phyloP scores from a whole-genome alignment of 2,888 invertebrate species.

The Alloplasta piceator region DNA sequence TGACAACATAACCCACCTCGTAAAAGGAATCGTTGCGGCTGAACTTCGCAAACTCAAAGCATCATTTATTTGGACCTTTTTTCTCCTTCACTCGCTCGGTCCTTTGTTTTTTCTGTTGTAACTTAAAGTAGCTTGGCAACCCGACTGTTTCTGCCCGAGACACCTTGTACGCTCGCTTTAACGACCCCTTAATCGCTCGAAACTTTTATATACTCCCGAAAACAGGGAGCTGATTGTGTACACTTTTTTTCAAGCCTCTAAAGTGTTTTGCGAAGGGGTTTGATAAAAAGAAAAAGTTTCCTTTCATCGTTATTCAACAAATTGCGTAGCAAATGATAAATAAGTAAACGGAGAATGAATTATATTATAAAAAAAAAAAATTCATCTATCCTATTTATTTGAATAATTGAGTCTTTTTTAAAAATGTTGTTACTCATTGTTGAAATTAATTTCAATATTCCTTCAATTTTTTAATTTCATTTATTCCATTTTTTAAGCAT shows the following conservation, averaged over 20 bases:
- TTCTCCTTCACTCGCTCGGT: background rate
- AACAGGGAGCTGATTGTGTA: background rate
- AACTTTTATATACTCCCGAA: background rate
- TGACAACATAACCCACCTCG: slow-evolving; percentile 13
- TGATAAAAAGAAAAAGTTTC: no score
- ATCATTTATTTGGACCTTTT: background rate
- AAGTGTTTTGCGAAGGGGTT: no score
- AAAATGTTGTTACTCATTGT: no score
- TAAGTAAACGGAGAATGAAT: no score
- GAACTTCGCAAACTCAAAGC: background rate
- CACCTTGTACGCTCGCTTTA: background rate
- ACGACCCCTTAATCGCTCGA: background rate
- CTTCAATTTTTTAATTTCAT: no score
- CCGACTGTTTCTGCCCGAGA: background rate
- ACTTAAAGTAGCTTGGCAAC: background rate
- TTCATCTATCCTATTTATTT: no score
- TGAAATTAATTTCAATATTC: no score
- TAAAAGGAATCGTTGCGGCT: slow-evolving; percentile 19
- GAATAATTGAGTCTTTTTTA: no score
- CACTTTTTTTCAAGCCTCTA: background rate
- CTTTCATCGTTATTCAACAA: no score
- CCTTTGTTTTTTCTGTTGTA: background rate
- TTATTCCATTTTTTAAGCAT: no score
- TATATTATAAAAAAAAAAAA: no score
- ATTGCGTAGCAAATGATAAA: no score